These are phyloP conservation scores for Eleutherodactylus coqui DNA, from an alignment of 2,797 vertebrate species.

Conservation along the genomic window DNA sequence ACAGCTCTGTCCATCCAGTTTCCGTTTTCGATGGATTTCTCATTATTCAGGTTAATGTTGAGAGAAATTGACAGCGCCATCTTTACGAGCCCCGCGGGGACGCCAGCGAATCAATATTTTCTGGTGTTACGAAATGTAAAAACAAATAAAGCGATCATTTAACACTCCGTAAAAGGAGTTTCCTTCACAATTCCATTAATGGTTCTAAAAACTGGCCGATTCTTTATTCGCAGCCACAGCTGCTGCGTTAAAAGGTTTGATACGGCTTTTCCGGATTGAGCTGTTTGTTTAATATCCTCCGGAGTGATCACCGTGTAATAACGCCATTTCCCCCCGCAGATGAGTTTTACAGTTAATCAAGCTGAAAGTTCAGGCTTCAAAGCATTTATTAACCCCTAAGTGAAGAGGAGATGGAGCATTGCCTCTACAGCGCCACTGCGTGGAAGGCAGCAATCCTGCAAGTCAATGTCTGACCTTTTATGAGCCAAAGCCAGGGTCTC, in stretches of 20 bases:
- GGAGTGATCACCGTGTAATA: slow-evolving; percentile 44
- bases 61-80: slow-evolving; percentile 35
- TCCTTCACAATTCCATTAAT: slow-evolving; percentile 53
- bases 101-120: slow-evolving; percentile 39
- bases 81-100: slow-evolving; percentile 49
- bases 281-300: slow-evolving; percentile 57
- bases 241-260: slow-evolving; percentile 48
- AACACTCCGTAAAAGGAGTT: slow-evolving; percentile 57
- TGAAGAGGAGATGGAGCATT: no score
- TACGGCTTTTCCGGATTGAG: slow-evolving; percentile 48
- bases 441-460: no score
- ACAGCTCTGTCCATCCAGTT: slow-evolving; percentile 32
- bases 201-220: slow-evolving; percentile 29
- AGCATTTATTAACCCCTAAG: neutral
- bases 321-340: slow-evolving; percentile 2
- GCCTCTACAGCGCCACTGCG: no score
- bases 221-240: slow-evolving; percentile 31
- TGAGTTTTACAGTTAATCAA: slow-evolving; percentile 39
- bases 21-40: slow-evolving; percentile 42
- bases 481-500: no score
- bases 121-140: slow-evolving; percentile 42
- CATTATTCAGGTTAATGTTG: slow-evolving; percentile 18
- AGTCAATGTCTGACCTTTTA: no score
- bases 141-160: slow-evolving; percentile 61
- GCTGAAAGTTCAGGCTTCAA: neutral